These are phyloP conservation scores for Dolichoris vasculosae DNA, from an alignment of 1,140 invertebrate species.

Conservation along the genomic window DNA sequence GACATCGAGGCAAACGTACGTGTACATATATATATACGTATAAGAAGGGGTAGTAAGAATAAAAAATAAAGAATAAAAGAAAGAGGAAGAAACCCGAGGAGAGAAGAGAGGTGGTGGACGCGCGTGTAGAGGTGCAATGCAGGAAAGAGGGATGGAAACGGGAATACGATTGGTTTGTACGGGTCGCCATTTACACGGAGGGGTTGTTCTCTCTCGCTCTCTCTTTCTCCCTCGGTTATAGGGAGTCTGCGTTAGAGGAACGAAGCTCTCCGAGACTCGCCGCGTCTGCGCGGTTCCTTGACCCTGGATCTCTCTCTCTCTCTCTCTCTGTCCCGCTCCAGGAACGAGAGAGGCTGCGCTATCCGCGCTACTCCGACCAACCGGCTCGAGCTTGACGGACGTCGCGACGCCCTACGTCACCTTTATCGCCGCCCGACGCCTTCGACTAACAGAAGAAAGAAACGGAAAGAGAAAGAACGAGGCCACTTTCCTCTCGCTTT, in stretches of 20 bases:
- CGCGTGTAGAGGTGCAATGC: slow-evolving; percentile 58
- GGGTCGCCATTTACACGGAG: slow-evolving; percentile 72
- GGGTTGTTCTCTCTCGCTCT: slow-evolving; percentile 57
- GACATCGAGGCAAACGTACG: too few relatives aligned
- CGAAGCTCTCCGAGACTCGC: slow-evolving; percentile 50
- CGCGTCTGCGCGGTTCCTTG: slow-evolving; percentile 71
- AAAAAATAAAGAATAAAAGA: slow-evolving; percentile 32
- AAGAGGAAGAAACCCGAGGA: slow-evolving; percentile 31
- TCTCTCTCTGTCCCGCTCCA: slow-evolving; percentile 56
- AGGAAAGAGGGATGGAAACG: slow-evolving; percentile 73
- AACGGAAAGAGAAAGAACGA: not conserved
- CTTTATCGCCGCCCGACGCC: slow-evolving; percentile 66
- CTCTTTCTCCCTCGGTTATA: slow-evolving; percentile 52
- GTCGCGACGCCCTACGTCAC: slow-evolving; percentile 73
- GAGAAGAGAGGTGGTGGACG: slow-evolving; percentile 51
- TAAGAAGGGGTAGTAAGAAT: not conserved
- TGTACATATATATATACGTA: not conserved
- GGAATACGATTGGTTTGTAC: slow-evolving; percentile 75
- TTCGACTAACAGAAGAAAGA: slow-evolving; percentile 56
- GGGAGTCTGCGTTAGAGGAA: slow-evolving; percentile 65
- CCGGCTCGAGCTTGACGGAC: slow-evolving; percentile 71
- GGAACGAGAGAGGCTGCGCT: slow-evolving; percentile 46
- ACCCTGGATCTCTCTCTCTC: slow-evolving; percentile 63
- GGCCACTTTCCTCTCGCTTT: slow-evolving; percentile 4
- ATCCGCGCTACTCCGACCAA: slow-evolving; percentile 64